Conservation (phyloP, 2,113 vertebrate genomes). For the Lampris megalopsis region DNA sequence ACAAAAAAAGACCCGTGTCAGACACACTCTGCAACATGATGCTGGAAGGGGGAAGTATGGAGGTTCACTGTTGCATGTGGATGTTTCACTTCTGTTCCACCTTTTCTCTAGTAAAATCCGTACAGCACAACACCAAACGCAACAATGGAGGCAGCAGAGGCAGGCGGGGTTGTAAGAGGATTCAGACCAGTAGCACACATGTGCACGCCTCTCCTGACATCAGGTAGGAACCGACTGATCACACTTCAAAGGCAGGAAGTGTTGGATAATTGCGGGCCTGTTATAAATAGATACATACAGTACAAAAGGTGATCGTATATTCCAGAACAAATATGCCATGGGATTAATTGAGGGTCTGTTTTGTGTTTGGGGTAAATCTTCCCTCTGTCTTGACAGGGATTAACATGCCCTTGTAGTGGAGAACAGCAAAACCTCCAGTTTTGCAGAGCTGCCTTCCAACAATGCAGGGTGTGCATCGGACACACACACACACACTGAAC, state of each 20-base stretch:
- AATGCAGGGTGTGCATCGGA: slow-evolving; percentile 37
- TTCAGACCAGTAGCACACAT: slow-evolving; percentile 53
- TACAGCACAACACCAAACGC: slow-evolving; percentile 25
- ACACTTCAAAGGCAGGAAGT: slow-evolving; percentile 78
- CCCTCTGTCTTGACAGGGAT: slow-evolving; percentile 67
- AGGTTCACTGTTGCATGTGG: not conserved
- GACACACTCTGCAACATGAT: slow-evolving; percentile 8
- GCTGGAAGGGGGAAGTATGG: not conserved
- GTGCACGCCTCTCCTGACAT: slow-evolving; percentile 67
- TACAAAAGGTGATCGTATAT: slow-evolving; percentile 59
- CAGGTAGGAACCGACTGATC: slow-evolving; percentile 79
- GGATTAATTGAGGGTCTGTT: slow-evolving; percentile 48
- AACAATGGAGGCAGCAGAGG: slow-evolving; percentile 48
- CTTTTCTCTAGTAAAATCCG: not conserved
- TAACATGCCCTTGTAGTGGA: slow-evolving; percentile 71
- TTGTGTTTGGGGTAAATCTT: slow-evolving; percentile 45
- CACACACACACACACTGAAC: slow-evolving; percentile 6
- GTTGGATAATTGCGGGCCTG: slow-evolving; percentile 71
- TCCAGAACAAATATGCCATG: slow-evolving; percentile 65
- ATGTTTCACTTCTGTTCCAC: not conserved
- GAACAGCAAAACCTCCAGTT: slow-evolving; percentile 51
- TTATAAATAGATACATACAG: slow-evolving; percentile 75
- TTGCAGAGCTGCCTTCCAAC: slow-evolving; percentile 37
- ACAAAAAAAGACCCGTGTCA: slow-evolving; percentile 3
- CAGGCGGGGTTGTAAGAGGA: slow-evolving; percentile 14